Evolutionary conservation across 2,888 invertebrate genomes (phyloP).

Genomic region (Mesoligia furuncula): DNA sequence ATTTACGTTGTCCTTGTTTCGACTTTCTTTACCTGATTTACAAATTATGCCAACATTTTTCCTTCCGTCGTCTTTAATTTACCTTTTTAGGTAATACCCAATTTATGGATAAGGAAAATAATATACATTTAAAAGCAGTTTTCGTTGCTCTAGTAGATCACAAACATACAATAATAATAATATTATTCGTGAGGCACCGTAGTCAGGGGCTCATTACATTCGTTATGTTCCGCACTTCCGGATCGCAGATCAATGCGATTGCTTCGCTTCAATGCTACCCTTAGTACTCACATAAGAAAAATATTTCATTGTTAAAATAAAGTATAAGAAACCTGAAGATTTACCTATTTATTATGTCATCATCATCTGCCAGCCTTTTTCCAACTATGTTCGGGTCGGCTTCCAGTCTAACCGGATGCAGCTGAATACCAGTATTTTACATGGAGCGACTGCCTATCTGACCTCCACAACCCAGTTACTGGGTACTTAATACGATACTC

Average conservation of each 20-base stretch:
- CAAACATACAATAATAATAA: background rate
- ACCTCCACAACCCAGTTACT: too few species aligned
- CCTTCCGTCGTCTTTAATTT: slow-evolving; percentile 1
- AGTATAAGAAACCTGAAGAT: too few species aligned
- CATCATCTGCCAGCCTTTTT: too few species aligned
- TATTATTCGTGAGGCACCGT: background rate
- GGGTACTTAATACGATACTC: too few species aligned
- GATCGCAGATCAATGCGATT: slow-evolving; percentile 12
- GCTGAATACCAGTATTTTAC: too few species aligned
- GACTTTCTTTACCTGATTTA: background rate
- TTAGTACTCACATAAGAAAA: background rate
- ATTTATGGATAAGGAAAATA: slow-evolving; percentile 10
- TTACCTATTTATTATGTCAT: too few species aligned
- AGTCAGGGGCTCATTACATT: slow-evolving; percentile 18
- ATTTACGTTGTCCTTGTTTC: background rate
- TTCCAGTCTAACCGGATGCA: too few species aligned
- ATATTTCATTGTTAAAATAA: background rate
- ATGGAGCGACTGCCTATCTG: too few species aligned
- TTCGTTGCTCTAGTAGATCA: background rate
- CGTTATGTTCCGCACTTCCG: background rate
- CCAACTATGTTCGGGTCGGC: too few species aligned
- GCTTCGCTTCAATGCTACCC: background rate
- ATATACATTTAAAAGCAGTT: slow-evolving; percentile 2
- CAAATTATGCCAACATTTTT: background rate
- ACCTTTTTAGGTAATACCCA: slow-evolving; percentile 17